phyloP scores from a whole-genome alignment of 2,888 invertebrate genomes.

The Conistra vaccinii region DNA sequence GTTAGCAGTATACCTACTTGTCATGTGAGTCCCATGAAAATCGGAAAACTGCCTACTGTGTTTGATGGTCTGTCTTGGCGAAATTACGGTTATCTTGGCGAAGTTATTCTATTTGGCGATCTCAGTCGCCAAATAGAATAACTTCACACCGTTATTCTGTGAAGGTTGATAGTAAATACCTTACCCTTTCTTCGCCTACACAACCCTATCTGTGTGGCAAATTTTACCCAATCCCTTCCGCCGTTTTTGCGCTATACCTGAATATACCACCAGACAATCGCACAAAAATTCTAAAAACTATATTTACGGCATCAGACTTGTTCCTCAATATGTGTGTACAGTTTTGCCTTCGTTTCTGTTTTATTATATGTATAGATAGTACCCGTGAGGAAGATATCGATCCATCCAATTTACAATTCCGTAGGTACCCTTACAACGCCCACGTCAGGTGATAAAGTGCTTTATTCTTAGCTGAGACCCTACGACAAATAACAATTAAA shows the following conservation, averaged over 20 bases:
- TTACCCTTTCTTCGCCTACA: background rate
- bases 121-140: background rate
- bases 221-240: too few species aligned
- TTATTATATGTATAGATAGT: too few species aligned
- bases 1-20: background rate
- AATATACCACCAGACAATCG: too few species aligned
- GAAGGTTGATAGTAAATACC: background rate
- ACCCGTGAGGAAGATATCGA: background rate
- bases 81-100: background rate
- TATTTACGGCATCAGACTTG: too few species aligned
- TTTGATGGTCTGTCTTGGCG: background rate
- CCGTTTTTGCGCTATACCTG: too few species aligned
- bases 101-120: too few species aligned
- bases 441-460: constrained; percentile 39
- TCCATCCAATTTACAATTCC: constrained; percentile 18
- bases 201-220: too few species aligned
- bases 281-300: too few species aligned
- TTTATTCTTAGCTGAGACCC: constrained; percentile 14
- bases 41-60: background rate
- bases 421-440: constrained; percentile 8
- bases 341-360: too few species aligned
- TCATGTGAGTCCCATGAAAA: background rate
- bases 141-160: background rate
- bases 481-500: constrained; percentile 53
- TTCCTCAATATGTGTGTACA: too few species aligned